Evolutionary conservation across 2,797 vertebrate species (phyloP), one percentile per base, ranked within the genome.

Genomic region (Nothura maculosa): DNA sequence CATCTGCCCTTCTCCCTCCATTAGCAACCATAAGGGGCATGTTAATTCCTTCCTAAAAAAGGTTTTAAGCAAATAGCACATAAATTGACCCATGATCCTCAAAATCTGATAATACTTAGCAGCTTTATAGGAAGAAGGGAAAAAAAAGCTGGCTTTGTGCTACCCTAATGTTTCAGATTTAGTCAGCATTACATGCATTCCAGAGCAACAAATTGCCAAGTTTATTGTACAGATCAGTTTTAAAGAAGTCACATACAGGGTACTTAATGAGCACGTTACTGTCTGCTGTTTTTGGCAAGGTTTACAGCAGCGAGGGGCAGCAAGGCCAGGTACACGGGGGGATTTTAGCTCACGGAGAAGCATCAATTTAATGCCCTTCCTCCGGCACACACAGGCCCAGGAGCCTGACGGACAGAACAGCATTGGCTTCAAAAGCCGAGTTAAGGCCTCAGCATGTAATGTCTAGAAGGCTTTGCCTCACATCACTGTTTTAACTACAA

Each of bases 1-100:
- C 30, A 70, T 70, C 21, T 43, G 79, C 9, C 6, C 19, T 20
- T 87, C 87, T 80, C 48, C 54, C 38, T 73, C 68, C 42, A 34
- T 57, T 63, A 89, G 45, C 73, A 92, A 78, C 90, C 60, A 92
- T 47, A 93, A 67, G 48, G 11, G 60, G 32, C 12, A 61, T 34
- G 67, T 10, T 77, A 25, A 52, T 64, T 66, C 76, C 11, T 80
- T 20, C 83, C 27, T 62, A 70, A 72, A 89, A 80, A 25, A 89
- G 90, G 84, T 87, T 78, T 67, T 82, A 95, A 89, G 58, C 40
- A 60, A 89, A 20, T 42, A 36, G 74, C 81, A 81, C 6, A 48
- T 74, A 93, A 92, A 95, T 86, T n/a, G 18, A 70, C 24, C 69
- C 8, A 12, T 19, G 72, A 89, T 77, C 58, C 84, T 87, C 60